Percentiles rank a stretch among this genome's conserved stretches.
Conservation (phyloP, 1,140 invertebrate species). For the Macrocentrus cingulum region DNA sequence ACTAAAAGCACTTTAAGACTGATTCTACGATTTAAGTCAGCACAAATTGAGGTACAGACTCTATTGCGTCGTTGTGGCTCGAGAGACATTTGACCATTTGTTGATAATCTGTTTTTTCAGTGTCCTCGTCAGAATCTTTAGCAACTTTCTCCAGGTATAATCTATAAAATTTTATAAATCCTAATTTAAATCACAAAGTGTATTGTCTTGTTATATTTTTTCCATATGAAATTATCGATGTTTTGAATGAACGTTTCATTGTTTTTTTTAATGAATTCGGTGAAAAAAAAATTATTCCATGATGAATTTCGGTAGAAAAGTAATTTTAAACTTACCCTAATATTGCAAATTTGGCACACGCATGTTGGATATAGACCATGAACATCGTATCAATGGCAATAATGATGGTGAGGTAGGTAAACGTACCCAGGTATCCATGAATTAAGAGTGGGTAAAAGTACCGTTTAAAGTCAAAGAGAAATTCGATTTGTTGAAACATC, state of each 20-base stretch:
- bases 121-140: neutral
- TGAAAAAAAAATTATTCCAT: no score
- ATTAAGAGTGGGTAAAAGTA: conserved; percentile 36
- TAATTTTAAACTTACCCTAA: conserved; percentile 36
- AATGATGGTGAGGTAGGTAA: conserved; percentile 31
- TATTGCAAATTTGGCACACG: conserved; percentile 34
- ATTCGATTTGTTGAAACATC: conserved; percentile 36
- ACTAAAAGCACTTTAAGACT: no score
- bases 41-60: conserved; percentile 7
- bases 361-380: conserved; percentile 36
- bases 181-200: no score
- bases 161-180: conserved; percentile 1
- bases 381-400: conserved; percentile 37
- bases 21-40: no score
- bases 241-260: neutral
- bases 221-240: neutral
- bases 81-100: conserved; percentile 2
- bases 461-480: conserved; percentile 35
- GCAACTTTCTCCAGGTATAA: conserved; percentile 8
- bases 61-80: conserved; percentile 8
- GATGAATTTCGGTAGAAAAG: no score
- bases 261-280: no score
- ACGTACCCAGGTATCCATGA: conserved; percentile 36
- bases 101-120: neutral
- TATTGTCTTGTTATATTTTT: neutral